A percentile compares a stretch with the other conserved stretches of the same genome.
These are phyloP conservation scores for Steinernema hermaphroditum DNA, from an alignment of 2,888 invertebrate genomes.

Conservation along the genomic window DNA sequence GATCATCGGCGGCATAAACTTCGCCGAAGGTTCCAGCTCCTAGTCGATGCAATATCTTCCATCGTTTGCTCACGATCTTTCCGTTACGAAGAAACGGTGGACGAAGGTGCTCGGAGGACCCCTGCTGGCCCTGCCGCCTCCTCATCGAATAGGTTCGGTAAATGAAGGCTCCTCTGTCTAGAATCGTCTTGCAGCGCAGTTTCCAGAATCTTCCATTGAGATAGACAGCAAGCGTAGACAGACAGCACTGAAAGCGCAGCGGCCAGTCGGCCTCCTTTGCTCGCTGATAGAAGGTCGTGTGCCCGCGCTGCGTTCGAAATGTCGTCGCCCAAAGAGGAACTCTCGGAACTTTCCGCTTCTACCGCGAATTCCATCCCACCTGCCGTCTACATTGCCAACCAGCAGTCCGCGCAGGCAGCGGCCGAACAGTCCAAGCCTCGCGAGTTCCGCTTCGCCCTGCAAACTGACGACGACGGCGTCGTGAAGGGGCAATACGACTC, in stretches of 20 bases:
- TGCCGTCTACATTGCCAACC: background rate
- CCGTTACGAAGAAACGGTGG: conserved; percentile 22
- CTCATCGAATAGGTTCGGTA: background rate
- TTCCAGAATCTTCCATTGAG: too few species aligned
- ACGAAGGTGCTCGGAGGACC: background rate
- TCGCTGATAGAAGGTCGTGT: conserved; percentile 5
- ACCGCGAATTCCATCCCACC: background rate
- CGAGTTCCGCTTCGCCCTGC: conserved; percentile 14
- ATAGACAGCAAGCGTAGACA: background rate
- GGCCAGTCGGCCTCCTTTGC: background rate
- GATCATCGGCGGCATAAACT: conserved; percentile 11
- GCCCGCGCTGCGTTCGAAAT: background rate
- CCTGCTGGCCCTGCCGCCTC: background rate
- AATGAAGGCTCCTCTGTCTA: too few species aligned
- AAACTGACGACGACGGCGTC: conserved; percentile 24
- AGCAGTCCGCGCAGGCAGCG: background rate
- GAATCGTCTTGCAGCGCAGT: too few species aligned
- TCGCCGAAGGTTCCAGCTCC: conserved; percentile 22
- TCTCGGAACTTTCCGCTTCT: conserved; percentile 16
- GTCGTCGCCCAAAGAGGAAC: conserved; percentile 13
- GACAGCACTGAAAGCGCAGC: background rate
- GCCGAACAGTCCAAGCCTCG: background rate
- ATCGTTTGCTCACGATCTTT: conserved; percentile 19
- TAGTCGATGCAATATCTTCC: conserved; percentile 23
- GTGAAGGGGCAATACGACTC: background rate